Percentiles rank a stretch among this genome's conserved stretches.
phyloP scores from a whole-genome alignment of 2,797 vertebrate species.

The Platalea minor region DNA sequence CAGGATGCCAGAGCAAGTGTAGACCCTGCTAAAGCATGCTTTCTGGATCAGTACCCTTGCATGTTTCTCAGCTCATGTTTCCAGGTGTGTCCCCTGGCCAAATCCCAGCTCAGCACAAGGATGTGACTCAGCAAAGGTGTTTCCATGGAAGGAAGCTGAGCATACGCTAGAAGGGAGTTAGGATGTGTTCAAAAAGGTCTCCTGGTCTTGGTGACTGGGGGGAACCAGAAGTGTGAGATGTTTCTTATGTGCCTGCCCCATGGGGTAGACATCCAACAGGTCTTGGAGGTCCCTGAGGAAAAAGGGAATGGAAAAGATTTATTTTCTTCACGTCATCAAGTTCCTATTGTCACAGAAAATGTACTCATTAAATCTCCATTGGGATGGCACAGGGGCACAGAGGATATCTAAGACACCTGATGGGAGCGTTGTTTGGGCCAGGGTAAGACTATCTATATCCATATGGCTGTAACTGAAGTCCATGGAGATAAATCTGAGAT shows the following conservation, averaged over 20 bases:
- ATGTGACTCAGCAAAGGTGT: conserved; percentile 11
- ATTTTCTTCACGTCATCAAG: background rate
- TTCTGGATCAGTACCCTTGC: background rate
- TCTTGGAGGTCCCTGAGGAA: background rate
- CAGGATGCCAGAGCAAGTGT: background rate
- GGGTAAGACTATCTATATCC: background rate
- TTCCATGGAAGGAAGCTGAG: background rate
- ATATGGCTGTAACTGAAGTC: background rate
- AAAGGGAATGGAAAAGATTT: background rate
- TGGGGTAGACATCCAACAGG: background rate
- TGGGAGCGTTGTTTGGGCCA: background rate
- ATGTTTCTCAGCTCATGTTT: background rate
- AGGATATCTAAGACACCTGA: background rate
- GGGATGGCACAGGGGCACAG: background rate
- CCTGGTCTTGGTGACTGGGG: background rate
- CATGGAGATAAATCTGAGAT: background rate
- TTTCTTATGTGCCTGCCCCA: background rate
- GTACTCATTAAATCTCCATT: background rate
- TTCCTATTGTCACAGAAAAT: background rate
- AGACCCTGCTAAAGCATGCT: background rate
- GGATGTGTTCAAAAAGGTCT: background rate
- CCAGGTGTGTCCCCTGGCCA: background rate
- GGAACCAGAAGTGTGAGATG: background rate
- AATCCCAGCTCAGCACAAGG: background rate
- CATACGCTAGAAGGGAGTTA: background rate